Evolutionary conservation across 2,113 vertebrate species (phyloP).

Genomic region (Podarcis raffonei): DNA sequence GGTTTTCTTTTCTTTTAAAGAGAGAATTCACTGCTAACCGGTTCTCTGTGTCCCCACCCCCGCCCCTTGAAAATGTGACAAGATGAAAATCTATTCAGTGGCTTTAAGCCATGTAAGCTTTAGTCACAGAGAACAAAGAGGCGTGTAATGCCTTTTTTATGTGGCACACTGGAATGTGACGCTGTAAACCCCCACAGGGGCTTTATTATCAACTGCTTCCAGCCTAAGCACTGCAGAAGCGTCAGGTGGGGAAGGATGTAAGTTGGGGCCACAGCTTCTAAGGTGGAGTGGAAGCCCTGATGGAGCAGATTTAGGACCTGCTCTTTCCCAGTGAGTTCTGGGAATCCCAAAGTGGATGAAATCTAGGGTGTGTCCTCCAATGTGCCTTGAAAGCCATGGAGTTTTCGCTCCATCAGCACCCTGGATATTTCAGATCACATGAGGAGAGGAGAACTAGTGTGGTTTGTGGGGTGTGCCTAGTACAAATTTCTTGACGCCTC

Average conservation of each 20-base stretch:
- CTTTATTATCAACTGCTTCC: not conserved
- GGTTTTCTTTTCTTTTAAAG: not conserved
- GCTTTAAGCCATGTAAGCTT: not conserved
- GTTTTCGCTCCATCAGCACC: not conserved
- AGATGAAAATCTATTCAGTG: not conserved
- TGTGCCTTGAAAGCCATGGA: not conserved
- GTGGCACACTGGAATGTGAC: not conserved
- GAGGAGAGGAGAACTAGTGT: not conserved
- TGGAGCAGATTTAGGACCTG: not conserved
- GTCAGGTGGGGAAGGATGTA: not conserved
- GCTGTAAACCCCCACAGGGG: not conserved
- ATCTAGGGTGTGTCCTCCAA: not conserved
- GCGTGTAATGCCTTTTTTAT: not conserved
- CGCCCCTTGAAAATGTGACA: not conserved
- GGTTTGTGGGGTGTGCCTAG: not conserved
- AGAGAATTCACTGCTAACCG: not conserved
- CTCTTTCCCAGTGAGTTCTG: not conserved
- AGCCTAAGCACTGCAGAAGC: not conserved
- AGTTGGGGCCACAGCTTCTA: not conserved
- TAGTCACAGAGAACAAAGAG: slow-evolving; percentile 23
- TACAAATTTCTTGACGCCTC: not conserved
- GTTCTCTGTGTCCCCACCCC: not conserved
- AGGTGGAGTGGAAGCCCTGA: not conserved
- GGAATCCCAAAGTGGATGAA: not conserved
- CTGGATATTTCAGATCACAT: not conserved